Conservation (phyloP, 2,888 invertebrate species). For the Endomychus coccineus region DNA sequence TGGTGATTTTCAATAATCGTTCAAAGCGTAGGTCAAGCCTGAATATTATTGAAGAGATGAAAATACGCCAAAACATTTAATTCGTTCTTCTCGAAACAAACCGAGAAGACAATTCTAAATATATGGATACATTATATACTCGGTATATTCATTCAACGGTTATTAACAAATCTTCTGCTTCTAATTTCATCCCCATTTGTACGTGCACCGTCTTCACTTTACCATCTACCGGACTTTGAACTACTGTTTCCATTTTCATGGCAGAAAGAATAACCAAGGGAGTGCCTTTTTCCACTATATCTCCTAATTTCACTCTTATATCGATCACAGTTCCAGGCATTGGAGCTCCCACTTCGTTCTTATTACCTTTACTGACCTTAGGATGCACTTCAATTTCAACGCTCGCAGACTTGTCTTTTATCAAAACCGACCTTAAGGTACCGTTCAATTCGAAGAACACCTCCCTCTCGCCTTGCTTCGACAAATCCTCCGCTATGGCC, state of each 20-base stretch:
- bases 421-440: conserved; percentile 88
- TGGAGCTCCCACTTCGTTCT: conserved; percentile 91
- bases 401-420: conserved; percentile 83
- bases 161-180: conserved; percentile 89
- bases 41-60: too few relatives aligned
- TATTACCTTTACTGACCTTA: conserved; percentile 83
- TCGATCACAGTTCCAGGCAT: conserved; percentile 98
- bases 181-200: conserved; percentile 78
- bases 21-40: too few relatives aligned
- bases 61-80: too few relatives aligned
- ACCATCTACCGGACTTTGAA: conserved; percentile 87
- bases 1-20: too few relatives aligned
- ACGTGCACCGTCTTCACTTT: conserved; percentile 68
- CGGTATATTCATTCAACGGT: conserved; percentile 72
- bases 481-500: conserved; percentile 89
- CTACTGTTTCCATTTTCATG: conserved; percentile 99
- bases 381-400: conserved; percentile 94
- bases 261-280: conserved; percentile 91
- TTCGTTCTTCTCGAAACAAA: too few relatives aligned
- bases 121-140: too few relatives aligned
- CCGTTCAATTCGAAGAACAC: conserved; percentile 99
- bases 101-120: too few relatives aligned
- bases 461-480: conserved; percentile 84
- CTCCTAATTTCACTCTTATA: conserved; percentile 87
- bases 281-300: conserved; percentile 85